Evolutionary conservation across 2,888 invertebrate species (phyloP).

Genomic region (Lepidochrysops patricia): DNA sequence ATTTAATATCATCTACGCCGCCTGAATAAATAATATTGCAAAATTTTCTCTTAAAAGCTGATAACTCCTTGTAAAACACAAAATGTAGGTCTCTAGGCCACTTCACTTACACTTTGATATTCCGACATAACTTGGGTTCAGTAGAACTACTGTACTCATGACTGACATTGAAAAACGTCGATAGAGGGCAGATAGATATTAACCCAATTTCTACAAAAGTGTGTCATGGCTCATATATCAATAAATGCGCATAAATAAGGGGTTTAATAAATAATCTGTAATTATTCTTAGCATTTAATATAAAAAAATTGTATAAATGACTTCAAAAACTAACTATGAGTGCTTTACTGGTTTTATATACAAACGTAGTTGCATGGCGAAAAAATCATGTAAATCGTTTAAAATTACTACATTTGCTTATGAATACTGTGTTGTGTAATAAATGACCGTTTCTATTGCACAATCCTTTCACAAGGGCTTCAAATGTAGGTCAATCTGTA

Average conservation of each 20-base stretch:
- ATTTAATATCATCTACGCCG: slow-evolving; percentile 53
- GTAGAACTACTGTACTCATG: slow-evolving; percentile 79
- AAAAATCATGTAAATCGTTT: slow-evolving; percentile 52
- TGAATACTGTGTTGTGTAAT: slow-evolving; percentile 71
- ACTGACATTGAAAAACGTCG: slow-evolving; percentile 75
- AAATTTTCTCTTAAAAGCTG: slow-evolving; percentile 63
- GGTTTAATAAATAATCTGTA: slow-evolving; percentile 14
- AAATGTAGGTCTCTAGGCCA: slow-evolving; percentile 93
- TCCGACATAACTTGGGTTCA: slow-evolving; percentile 82
- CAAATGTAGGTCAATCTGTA: slow-evolving; percentile 72
- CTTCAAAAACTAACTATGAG: slow-evolving; percentile 29
- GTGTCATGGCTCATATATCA: slow-evolving; percentile 57
- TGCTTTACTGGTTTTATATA: slow-evolving; percentile 34
- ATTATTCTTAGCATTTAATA: slow-evolving; percentile 11
- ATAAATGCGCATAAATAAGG: slow-evolving; percentile 18
- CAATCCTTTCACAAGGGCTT: slow-evolving; percentile 76
- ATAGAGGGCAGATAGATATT: slow-evolving; percentile 71
- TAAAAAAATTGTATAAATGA: slow-evolving; percentile 6
- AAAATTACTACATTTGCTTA: slow-evolving; percentile 64
- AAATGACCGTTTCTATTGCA: slow-evolving; percentile 75
- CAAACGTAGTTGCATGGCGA: slow-evolving; percentile 28
- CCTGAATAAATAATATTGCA: slow-evolving; percentile 72
- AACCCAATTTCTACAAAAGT: slow-evolving; percentile 57
- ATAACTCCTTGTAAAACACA: slow-evolving; percentile 54
- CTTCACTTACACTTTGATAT: slow-evolving; percentile 88